Evolutionary conservation across 2,113 vertebrate genomes (phyloP), one percentile per base, ranked within the genome.

Genomic region (Pavo muticus): DNA sequence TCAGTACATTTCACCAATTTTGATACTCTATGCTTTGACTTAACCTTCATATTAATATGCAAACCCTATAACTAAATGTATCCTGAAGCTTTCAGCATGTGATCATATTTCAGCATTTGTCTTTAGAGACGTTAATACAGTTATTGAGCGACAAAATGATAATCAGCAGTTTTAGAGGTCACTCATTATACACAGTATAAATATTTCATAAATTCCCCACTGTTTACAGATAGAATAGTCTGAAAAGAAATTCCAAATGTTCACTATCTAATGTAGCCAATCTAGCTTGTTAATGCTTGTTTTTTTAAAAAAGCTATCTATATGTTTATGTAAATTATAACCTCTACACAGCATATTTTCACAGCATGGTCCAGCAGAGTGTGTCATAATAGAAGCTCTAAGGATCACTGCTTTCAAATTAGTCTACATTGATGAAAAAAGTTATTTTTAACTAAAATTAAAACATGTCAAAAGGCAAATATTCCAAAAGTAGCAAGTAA

Each of bases 161-260:
- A 77, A 94, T 95, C 91, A 90, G 72, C 90, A 93, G 65, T 91
- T 97, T 95, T 93, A 86, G 91, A 93, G 82, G 91, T 94, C 0
- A 0, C 77, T 88, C 82, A 75, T 88, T 94, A 86, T 68, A 57
- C n/a, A 40, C 23, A 71, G 39, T 44, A 91, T 94, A 93, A 95
- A 94, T 95, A 94, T 94, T 96, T 95, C 60, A 95, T 91, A 91
- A 88, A 93, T 93, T 83, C 44, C 47, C 18, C 6, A 23, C 72
- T 94, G 85, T 88, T 90, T 90, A 91, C 84, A 71, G 72, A 80
- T 44, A 93, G 4, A 91, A 3, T 48, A 95, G 25, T 80, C 89
- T 85, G 69, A 91, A 94, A 93, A 80, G 75, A 90, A 88, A 83
- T 60, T 92, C 65, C 35, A 70, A 70, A 44, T 44, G 5, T 60